These are phyloP conservation scores for Anoura caudifer DNA, from an alignment of 2,113 vertebrate genomes.

Conservation along the genomic window DNA sequence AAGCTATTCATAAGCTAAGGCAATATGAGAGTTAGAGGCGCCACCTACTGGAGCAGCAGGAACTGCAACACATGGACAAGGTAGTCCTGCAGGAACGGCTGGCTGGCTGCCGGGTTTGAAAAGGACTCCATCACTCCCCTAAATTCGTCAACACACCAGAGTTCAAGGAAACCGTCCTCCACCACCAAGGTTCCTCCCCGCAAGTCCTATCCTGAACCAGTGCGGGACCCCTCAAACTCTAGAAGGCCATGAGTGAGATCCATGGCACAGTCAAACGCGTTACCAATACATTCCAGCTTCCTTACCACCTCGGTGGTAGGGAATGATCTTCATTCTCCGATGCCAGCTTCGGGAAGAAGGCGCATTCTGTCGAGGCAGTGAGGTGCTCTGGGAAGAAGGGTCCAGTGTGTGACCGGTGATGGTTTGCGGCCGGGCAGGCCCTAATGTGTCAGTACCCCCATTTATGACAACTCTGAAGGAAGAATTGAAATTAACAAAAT, in stretches of 20 bases:
- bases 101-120: not conserved
- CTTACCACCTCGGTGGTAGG: not conserved
- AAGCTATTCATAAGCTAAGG: not conserved
- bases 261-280: not conserved
- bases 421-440: slow-evolving; percentile 79
- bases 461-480: slow-evolving; percentile 93
- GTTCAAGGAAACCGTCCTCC: not conserved
- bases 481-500: slow-evolving; percentile 89
- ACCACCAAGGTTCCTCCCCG: not conserved
- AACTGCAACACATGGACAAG: not conserved
- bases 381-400: not conserved
- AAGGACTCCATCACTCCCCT: not conserved
- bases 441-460: slow-evolving; percentile 91
- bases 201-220: not conserved
- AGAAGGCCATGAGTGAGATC: not conserved
- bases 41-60: slow-evolving; percentile 59
- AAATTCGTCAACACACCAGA: not conserved
- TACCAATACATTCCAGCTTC: not conserved
- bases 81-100: not conserved
- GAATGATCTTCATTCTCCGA: not conserved
- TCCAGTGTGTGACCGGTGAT: not conserved
- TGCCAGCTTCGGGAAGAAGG: not conserved
- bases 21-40: not conserved
- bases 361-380: not conserved
- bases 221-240: not conserved